phyloP scores from a whole-genome alignment of 2,888 invertebrate species.

The Pollenia amentaria region DNA sequence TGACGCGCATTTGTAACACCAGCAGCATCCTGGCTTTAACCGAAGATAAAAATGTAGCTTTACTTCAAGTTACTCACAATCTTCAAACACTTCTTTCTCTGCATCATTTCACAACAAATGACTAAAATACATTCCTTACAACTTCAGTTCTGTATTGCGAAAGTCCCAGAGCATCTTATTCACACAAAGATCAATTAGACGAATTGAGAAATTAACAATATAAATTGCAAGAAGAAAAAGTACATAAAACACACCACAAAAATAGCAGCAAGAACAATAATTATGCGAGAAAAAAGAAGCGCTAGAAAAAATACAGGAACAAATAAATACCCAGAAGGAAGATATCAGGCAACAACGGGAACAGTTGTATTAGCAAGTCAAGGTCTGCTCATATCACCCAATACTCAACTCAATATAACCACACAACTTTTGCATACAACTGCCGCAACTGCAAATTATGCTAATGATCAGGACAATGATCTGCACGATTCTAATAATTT shows the following conservation, averaged over 20 bases:
- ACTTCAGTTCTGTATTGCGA: slow-evolving; percentile 89
- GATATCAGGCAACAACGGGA: slow-evolving; percentile 97
- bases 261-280: slow-evolving; percentile 88
- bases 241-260: no score
- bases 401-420: slow-evolving; percentile 82
- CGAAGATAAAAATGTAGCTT: slow-evolving; percentile 86
- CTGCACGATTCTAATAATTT: slow-evolving; percentile 68
- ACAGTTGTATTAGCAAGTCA: slow-evolving; percentile 92
- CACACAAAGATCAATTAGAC: slow-evolving; percentile 96
- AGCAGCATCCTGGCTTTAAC: slow-evolving; percentile 61
- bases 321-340: slow-evolving; percentile 88
- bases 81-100: slow-evolving; percentile 94
- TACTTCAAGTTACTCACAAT: slow-evolving; percentile 93
- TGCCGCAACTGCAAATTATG: slow-evolving; percentile 58
- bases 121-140: slow-evolving; percentile 92
- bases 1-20: neutral
- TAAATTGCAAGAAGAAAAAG: slow-evolving; percentile 91
- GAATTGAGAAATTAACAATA: slow-evolving; percentile 96
- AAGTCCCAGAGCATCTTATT: slow-evolving; percentile 86
- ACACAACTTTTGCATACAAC: slow-evolving; percentile 75
- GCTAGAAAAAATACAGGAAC: slow-evolving; percentile 88
- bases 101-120: slow-evolving; percentile 95
- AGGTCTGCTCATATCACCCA: slow-evolving; percentile 88
- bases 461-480: slow-evolving; percentile 78
- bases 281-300: slow-evolving; percentile 90